Evolutionary conservation across 1,140 invertebrate species (phyloP), one percentile per base, ranked within the genome.

Genomic region (Bathynomus jamesi): DNA sequence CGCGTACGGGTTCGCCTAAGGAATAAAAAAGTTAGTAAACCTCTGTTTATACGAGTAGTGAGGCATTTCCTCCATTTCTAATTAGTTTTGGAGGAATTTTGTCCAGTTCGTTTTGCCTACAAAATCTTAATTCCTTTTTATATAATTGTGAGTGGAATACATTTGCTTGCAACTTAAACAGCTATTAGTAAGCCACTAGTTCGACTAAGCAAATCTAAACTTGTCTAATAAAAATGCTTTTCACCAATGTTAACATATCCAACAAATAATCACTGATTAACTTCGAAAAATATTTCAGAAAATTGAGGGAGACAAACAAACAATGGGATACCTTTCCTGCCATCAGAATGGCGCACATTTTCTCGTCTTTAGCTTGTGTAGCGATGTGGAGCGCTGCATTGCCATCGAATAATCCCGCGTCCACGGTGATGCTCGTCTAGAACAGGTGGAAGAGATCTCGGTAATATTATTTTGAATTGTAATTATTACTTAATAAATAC

Each of bases 351-450:
- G 53, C 31, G 67, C 76, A 77, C 74, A 78, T 72, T 66, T 71
- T 60, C n/a, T 27, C n/a, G 61, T 74, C 73, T 17, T 71, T n/a
- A 25, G 17, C 69, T 69, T 78, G 77, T 1, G 70, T 76, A 46
- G 78, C 78, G 3, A 78, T 46, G 61, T 78, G 78, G 4, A 78
- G 64, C 0, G 76, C 74, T 3, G 78, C 76, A 67, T 78, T 76
- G 24, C 78, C 78, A 60, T 76, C 74, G 40, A 77, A 74, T 32
- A 77, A 46, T 28, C 72, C 70, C 17, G 76, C 70, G 46, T 77
- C 73, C 27, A 77, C 62, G 0, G 76, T 77, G 46, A 77, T 70
- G 61, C 67, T 63, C 11, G 76, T 77, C 76, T 77, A 70, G 24
- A 69, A 65, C n/a, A n/a, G n/a, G n/a, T n/a, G n/a, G n/a, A n/a